phyloP scores from a whole-genome alignment of 2,888 invertebrate species.

The Drosophila trichaetosa region DNA sequence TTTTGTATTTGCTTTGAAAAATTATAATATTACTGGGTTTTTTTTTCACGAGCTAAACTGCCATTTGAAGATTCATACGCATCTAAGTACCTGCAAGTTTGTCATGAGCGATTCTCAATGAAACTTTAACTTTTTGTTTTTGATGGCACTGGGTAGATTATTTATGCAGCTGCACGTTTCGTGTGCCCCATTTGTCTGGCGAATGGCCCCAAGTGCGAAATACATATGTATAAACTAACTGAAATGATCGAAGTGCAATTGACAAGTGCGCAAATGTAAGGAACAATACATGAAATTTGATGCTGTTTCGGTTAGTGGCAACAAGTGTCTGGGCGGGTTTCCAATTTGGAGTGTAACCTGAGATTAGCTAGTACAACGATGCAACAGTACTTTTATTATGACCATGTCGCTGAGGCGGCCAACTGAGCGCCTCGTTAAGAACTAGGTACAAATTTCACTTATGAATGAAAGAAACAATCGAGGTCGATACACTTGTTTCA shows the following conservation, averaged over 20 bases:
- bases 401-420: slow-evolving; percentile 20
- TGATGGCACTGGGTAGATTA: slow-evolving; percentile 12
- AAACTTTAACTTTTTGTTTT: slow-evolving; percentile 15
- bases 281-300: slow-evolving; percentile 61
- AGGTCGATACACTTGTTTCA: slow-evolving; percentile 75
- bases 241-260: slow-evolving; percentile 65
- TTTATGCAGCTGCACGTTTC: slow-evolving; percentile 81
- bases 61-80: slow-evolving; percentile 10
- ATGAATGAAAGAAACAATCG: slow-evolving; percentile 51
- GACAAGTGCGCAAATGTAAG: slow-evolving; percentile 74
- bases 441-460: slow-evolving; percentile 30
- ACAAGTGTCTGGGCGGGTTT: slow-evolving; percentile 60
- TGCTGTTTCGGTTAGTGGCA: slow-evolving; percentile 38
- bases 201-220: slow-evolving; percentile 38
- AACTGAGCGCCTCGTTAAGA: slow-evolving; percentile 40
- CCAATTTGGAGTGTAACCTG: slow-evolving; percentile 55
- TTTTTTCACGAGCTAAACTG: slow-evolving; percentile 16
- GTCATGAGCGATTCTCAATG: slow-evolving; percentile 32
- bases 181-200: slow-evolving; percentile 58
- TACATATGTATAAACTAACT: not conserved
- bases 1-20: slow-evolving; percentile 16
- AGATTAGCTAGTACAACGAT: slow-evolving; percentile 20
- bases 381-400: slow-evolving; percentile 18
- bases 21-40: slow-evolving; percentile 24
- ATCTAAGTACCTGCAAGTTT: slow-evolving; percentile 7